Base-by-base conservation (phyloP, 2,797 vertebrate species). In the Halcyon smyrnensis region DNA sequence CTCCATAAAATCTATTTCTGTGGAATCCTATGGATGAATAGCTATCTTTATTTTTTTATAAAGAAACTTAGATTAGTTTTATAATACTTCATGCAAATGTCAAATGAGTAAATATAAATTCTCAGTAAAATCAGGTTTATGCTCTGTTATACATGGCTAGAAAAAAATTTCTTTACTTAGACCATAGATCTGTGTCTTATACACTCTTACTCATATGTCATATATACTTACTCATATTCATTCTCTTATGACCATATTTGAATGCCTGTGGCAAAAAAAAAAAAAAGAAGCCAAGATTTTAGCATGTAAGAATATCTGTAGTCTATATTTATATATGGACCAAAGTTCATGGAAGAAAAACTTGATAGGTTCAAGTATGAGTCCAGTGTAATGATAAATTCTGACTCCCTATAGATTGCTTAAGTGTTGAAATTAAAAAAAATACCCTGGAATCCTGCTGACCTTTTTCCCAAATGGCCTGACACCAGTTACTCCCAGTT, bases 371-470 rank as follows among this genome's bases (percentile, higher is more conserved):
- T 90, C 60, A 95, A 93, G 54, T 41, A 51, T 67, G 34, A 89
- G 65, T 83, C 71, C 68, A 59, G 32, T 45, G 34, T 60, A 91
- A 93, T 84, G 86, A 95, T 94, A 95, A 87, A 96, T 96, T 93
- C 92, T 92, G 39, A 85, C 75, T 93, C 93, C 57, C 81, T 46
- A 30, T 2, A 8, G 90, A 57, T 83, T 90, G 14, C 41, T 77
- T 68, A 89, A 90, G 91, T 65, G 88, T 59, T 95, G 93, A 95
- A 89, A 95, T 84, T 84, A 85, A 89, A 79, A 68, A 95, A 95
- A 85, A 92, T 64, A 85, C 13, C 9, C 86, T 87, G 73, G 87
- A 95, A 96, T 97, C 76, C 81, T 94, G 71, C 37, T 90, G 86
- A 83, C 86, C 86, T 65, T 90, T 90, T 80, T 21, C 92, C 77